A percentile compares a stretch with the other conserved stretches of the same genome.
Conservation (phyloP, 2,888 invertebrate species). For the Mesorhabditis spiculigera region DNA sequence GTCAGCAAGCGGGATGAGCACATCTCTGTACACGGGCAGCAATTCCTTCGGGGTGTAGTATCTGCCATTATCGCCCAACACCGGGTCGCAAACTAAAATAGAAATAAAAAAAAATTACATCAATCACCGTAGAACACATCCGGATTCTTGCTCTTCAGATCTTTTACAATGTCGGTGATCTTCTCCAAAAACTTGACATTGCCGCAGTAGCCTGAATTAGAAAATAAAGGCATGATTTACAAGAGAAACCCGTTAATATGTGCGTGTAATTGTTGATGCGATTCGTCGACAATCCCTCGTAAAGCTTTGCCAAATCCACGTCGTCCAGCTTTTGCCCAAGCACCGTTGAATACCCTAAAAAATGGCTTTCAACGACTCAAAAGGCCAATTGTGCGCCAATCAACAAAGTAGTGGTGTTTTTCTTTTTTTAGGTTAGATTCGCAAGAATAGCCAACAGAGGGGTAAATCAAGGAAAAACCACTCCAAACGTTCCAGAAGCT, state of each 20-base stretch:
- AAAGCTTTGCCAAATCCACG: constrained; percentile 74
- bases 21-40: constrained; percentile 79
- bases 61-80: constrained; percentile 91
- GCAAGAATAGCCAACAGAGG: background rate
- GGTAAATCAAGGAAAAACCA: background rate
- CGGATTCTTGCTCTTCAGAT: constrained; percentile 76
- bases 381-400: too few relatives aligned
- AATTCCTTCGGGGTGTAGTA: constrained; percentile 86
- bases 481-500: background rate
- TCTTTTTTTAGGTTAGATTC: too few relatives aligned
- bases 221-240: background rate
- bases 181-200: constrained; percentile 79
- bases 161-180: constrained; percentile 74
- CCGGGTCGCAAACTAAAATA: constrained; percentile 87
- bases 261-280: constrained; percentile 74
- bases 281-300: constrained; percentile 77
- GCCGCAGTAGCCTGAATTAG: constrained; percentile 73
- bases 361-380: background rate
- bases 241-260: constrained; percentile 76
- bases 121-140: constrained; percentile 77
- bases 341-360: constrained; percentile 64
- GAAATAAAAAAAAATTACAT: background rate
- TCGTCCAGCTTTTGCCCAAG: constrained; percentile 84
- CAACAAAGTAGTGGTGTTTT: too few relatives aligned
- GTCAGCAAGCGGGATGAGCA: constrained; percentile 83